Percentiles rank a stretch among this genome's conserved stretches.
phyloP scores from a whole-genome alignment of 2,888 invertebrate genomes.

The Eudasyphora cyanicolor region DNA sequence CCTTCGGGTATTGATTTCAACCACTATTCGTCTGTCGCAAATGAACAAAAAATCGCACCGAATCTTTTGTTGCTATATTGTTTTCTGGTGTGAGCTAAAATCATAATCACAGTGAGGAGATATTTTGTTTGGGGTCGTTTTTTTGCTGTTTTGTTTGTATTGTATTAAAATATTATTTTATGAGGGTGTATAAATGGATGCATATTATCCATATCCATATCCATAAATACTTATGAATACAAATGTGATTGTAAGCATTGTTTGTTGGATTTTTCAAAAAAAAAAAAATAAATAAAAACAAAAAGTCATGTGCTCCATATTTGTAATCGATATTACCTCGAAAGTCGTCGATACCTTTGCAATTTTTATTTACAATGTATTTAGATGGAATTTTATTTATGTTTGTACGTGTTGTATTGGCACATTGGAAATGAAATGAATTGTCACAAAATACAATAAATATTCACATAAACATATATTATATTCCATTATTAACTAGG shows the following conservation, averaged over 20 bases:
- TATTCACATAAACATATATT: neutral
- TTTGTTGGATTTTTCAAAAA: neutral
- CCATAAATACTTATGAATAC: neutral
- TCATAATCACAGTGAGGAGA: neutral
- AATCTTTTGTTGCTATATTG: neutral
- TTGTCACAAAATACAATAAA: neutral
- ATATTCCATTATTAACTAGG: too few relatives aligned
- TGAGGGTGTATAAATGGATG: slow-evolving; percentile 5
- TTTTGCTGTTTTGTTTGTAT: neutral
- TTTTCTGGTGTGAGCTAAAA: neutral
- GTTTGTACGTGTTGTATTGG: slow-evolving; percentile 36
- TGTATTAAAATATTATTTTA: slow-evolving; percentile 47
- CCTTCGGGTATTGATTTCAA: slow-evolving; percentile 57
- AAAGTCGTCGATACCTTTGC: neutral
- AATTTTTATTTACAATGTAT: neutral
- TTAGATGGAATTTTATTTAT: neutral
- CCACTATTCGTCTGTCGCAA: neutral
- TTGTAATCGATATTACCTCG: slow-evolving; percentile 60
- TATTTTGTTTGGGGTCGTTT: neutral
- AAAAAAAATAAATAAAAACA: too few relatives aligned
- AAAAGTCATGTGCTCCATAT: slow-evolving; percentile 40
- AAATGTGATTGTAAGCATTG: neutral
- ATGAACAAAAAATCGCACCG: neutral
- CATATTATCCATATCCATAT: too few relatives aligned
- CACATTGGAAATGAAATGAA: neutral